Base-by-base conservation (phyloP, 30 jellyfish, hydroid and myxozoan genomes). In the Chrysaora quinquecirrha region DNA sequence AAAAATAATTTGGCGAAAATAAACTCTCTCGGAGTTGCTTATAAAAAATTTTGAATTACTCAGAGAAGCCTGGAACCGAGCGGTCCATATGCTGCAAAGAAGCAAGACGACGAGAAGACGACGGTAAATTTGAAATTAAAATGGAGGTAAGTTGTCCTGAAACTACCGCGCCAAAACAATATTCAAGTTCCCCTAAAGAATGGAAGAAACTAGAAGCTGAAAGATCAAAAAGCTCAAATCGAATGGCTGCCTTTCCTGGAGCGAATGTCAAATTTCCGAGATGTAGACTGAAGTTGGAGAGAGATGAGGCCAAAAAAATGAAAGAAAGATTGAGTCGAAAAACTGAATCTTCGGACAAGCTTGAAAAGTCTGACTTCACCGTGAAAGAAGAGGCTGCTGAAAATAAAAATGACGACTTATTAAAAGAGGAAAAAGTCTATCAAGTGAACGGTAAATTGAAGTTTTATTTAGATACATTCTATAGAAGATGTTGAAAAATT, bases 201-300 rank as follows among this genome's bases (percentile, higher is more conserved):
- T 80, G 90, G 90, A 35, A 48, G 16, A 50, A 49, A 35, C 71
- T 27, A 43, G 9, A 56, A 34, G 48, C 71, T 23, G 75, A 67
- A 10, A 32, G 34, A 23, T 35, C 67, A 16, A 66, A 80, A 34
- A n/a, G 28, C 64, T 24, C 30, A 52, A 82, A 71, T 70, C 85
- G 93, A 20, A 82, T 82, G 93, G 80, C 85, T 68, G 93, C 93
- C 34, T 82, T 82, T 72, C 93, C 93, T 20, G 93, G 93, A 0
- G 70, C 93, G 1, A 82, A 76, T 68, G 83, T 78, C 62, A 78
- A 80, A 67, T 80, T 80, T 69, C 90, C 90, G 10, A 65, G 90
- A 71, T 80, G 90, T 67, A 65, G 90, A 30, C 75, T 80, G 48
- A 80, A 80, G 52, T 49, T 80, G 23, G 90, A 65, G 49, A 64